Evolutionary conservation across 1,140 invertebrate genomes (phyloP).

Genomic region (Pseudomyrmex sp.): DNA sequence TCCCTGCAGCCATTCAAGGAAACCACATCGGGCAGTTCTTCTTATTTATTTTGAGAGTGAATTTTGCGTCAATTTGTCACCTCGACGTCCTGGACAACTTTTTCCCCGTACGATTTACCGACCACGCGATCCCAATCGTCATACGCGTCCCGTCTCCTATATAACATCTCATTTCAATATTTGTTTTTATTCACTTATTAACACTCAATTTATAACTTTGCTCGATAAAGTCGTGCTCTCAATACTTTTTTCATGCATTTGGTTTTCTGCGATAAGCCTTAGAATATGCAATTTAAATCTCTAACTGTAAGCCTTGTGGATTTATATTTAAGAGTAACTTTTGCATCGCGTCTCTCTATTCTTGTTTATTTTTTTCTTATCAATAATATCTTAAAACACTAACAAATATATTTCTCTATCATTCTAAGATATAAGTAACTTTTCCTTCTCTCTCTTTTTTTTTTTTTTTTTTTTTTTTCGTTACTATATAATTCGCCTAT

Average conservation of each 20-base stretch:
- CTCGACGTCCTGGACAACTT: background rate
- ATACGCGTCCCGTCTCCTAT: background rate
- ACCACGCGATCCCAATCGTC: conserved; percentile 34
- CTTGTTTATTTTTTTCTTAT: background rate
- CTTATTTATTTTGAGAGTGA: background rate
- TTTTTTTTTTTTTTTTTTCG: background rate
- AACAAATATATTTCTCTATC: conserved; percentile 35
- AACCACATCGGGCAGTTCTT: conserved; percentile 81
- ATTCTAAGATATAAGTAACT: conserved; percentile 31
- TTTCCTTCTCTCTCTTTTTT: conserved; percentile 4
- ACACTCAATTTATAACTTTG: background rate
- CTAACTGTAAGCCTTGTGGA: conserved; percentile 19
- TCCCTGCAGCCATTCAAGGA: conserved; percentile 85
- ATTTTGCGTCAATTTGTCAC: conserved; percentile 1
- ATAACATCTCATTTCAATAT: background rate
- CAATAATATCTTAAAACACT: conserved; percentile 28
- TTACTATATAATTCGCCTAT: conserved; percentile 15
- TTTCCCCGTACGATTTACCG: conserved; percentile 5
- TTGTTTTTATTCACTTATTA: no score
- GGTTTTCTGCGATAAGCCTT: conserved; percentile 41
- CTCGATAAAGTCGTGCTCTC: background rate
- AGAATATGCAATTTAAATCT: background rate
- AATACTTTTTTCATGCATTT: conserved; percentile 48
- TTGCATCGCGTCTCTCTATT: conserved; percentile 7
- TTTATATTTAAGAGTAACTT: conserved; percentile 38